phyloP scores from a whole-genome alignment of 2,888 invertebrate genomes.

The Geophilus truncorum region DNA sequence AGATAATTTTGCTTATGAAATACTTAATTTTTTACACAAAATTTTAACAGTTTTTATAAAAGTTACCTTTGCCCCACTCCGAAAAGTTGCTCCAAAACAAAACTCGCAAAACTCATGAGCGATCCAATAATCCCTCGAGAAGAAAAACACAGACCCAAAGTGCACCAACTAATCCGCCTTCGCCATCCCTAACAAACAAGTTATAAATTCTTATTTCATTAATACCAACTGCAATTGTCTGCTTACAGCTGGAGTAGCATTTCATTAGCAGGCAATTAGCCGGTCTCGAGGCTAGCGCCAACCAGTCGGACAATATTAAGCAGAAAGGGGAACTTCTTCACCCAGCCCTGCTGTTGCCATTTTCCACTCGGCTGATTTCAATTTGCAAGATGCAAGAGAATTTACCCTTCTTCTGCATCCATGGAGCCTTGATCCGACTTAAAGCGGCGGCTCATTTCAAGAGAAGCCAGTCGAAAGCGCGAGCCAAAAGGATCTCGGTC shows the following conservation, averaged over 20 bases:
- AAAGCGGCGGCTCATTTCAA: slow-evolving; percentile 5
- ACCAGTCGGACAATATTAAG: background rate
- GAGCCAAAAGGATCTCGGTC: background rate
- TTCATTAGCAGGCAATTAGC: slow-evolving; percentile 10
- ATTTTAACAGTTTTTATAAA: no score
- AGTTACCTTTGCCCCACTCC: no score
- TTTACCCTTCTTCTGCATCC: slow-evolving; percentile 4
- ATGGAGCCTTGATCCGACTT: slow-evolving; percentile 10
- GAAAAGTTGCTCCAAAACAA: background rate
- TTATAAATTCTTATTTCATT: background rate
- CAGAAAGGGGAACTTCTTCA: background rate
- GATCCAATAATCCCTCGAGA: background rate
- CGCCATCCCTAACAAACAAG: background rate
- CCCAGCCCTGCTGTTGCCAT: slow-evolving; percentile 4
- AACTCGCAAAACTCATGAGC: background rate
- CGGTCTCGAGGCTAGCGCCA: background rate
- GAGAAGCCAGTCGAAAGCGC: background rate
- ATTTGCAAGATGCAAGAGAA: slow-evolving; percentile 10
- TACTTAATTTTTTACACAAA: no score
- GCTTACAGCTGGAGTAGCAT: background rate
- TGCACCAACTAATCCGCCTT: no score
- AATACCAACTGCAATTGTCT: background rate
- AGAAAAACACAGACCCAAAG: background rate
- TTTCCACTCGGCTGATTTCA: background rate
- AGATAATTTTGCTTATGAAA: no score